Evolutionary conservation across 2,797 vertebrate genomes (phyloP).

Genomic region (Tympanoctomys barrerae): DNA sequence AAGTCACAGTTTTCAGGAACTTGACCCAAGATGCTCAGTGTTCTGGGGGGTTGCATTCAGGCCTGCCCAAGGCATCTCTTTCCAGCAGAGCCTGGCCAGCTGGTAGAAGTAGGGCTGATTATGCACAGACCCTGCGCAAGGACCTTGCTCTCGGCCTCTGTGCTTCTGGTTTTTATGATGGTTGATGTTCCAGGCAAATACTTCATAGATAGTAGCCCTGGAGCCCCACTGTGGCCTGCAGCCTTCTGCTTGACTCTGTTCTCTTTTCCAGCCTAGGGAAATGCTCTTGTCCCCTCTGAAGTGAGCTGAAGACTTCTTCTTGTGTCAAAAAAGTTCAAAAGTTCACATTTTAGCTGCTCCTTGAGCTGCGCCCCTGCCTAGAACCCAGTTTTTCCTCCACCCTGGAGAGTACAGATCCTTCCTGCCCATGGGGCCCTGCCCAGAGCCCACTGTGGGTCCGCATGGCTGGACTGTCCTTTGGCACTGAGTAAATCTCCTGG

Average conservation of each 20-base stretch:
- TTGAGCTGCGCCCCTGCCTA: background rate
- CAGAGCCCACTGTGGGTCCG: background rate
- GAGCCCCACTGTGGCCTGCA: fast-evolving
- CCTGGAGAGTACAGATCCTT: background rate
- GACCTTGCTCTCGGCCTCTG: background rate
- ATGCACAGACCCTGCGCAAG: background rate
- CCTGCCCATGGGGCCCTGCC: background rate
- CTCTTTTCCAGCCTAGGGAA: background rate
- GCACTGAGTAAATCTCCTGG: background rate
- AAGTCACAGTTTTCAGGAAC: background rate
- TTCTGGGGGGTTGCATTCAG: background rate
- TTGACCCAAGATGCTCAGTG: background rate
- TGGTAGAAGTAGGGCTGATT: background rate
- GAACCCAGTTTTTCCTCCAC: background rate
- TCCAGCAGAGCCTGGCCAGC: background rate
- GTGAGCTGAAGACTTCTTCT: background rate
- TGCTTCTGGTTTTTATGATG: background rate
- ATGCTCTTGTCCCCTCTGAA: background rate
- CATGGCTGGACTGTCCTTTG: background rate
- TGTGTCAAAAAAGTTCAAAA: background rate
- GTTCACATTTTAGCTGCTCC: background rate
- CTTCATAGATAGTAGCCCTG: background rate
- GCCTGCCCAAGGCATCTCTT: background rate
- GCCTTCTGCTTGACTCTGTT: background rate
- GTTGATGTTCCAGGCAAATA: background rate